These are phyloP conservation scores for Dendrolimus houi DNA, from an alignment of 2,888 invertebrate species.

Conservation along the genomic window DNA sequence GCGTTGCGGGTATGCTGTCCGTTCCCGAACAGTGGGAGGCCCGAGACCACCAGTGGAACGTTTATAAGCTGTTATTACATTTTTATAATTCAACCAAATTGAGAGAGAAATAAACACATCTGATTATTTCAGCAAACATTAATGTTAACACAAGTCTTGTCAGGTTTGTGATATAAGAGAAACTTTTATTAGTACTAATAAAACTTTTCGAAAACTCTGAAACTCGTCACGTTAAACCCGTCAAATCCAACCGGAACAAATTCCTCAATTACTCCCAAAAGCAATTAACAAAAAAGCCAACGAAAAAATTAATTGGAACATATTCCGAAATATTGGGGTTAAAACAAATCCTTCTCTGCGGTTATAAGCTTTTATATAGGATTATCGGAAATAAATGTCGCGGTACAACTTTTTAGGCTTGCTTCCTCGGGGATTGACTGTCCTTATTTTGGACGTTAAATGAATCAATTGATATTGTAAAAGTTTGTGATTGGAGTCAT, in stretches of 20 bases:
- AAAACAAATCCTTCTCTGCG: neutral
- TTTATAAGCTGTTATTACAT: no score
- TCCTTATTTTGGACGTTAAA: neutral
- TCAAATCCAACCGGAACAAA: constrained; percentile 14
- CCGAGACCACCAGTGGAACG: no score
- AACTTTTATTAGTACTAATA: no score
- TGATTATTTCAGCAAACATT: no score
- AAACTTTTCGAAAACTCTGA: no score
- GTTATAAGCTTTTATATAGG: neutral
- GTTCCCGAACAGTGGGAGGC: no score
- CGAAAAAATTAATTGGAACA: neutral
- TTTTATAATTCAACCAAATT: no score
- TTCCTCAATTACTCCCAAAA: constrained; percentile 4
- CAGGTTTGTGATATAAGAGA: no score
- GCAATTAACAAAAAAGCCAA: constrained; percentile 3
- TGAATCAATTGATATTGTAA: neutral
- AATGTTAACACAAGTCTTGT: no score
- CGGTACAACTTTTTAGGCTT: neutral
- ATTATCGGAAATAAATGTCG: neutral
- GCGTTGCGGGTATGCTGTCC: no score
- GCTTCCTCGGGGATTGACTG: neutral
- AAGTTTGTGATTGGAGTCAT: no score
- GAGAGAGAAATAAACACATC: no score
- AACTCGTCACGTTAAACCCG: constrained; percentile 3
- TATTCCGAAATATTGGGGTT: neutral